Evolutionary conservation across 2,888 invertebrate genomes (phyloP).

Genomic region (Macrostomum cliftonense): DNA sequence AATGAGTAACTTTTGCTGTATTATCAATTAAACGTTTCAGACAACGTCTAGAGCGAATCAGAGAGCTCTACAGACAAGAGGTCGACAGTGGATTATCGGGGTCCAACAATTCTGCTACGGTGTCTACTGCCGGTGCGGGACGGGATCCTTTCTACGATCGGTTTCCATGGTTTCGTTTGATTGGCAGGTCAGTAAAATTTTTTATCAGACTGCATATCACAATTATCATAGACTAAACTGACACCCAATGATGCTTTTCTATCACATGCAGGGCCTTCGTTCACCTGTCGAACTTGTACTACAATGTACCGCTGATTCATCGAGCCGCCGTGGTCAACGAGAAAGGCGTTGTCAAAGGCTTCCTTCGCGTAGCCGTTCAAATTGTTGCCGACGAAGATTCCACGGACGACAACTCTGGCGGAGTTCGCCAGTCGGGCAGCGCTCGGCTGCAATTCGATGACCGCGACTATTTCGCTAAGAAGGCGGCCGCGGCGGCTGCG

Average conservation of each 20-base stretch:
- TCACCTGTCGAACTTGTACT: conserved; percentile 83
- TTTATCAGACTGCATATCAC: no score
- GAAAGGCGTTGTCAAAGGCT: conserved; percentile 88
- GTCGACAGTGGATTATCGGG: conserved; percentile 47
- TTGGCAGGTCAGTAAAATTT: conserved; percentile 67
- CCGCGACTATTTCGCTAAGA: no score
- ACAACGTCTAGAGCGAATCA: conserved; percentile 87
- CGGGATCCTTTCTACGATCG: conserved; percentile 96
- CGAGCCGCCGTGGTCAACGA: conserved; percentile 81
- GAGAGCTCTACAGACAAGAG: conserved; percentile 97
- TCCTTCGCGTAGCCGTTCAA: conserved; percentile 81
- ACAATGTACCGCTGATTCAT: conserved; percentile 86
- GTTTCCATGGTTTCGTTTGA: conserved; percentile 97
- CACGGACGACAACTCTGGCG: no score
- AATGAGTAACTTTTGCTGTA: no score
- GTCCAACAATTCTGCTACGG: conserved; percentile 51
- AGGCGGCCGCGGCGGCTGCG: no score
- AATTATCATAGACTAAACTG: no score
- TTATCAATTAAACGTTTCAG: conserved; percentile 41
- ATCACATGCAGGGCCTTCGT: conserved; percentile 60
- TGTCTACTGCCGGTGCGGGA: conserved; percentile 45
- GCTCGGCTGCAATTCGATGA: no score
- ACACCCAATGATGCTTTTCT: neutral
- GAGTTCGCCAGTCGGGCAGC: no score
- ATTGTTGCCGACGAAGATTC: neutral